Base-by-base conservation (phyloP, 23 tunicate genomes). In the Halocynthia aurantium region DNA sequence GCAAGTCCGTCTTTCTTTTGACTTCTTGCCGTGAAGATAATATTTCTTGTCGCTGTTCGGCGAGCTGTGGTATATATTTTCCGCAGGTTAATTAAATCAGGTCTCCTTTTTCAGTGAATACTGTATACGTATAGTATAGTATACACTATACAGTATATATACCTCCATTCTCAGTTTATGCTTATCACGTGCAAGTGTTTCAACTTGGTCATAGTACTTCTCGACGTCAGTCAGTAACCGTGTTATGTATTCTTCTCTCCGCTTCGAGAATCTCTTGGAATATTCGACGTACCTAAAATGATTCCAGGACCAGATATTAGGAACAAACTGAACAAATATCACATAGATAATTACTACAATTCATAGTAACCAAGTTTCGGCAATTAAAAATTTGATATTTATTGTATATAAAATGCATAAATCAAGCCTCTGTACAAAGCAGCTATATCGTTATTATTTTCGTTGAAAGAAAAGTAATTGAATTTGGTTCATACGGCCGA, bases 141-240 rank as follows among this genome's bases (percentile, higher is more conserved):
- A 57, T 57, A 57, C 12, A 58, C 15, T 58, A n/a, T 13, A 58
- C n/a, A 58, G 63, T 74, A 63, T 17, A 51, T 19, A 71, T 49
- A 89, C 96, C 68, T 84, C 96, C 76, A 69, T 80, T 55, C 73
- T 84, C 10, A 89, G 18, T 11, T 83, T 73, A 8, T 84, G 62
- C 67, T 84, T 80, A 15, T 89, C 96, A 0, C 54, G 50, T 61
- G 71, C 52, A 0, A 89, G 82, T 73, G 53, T 76, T 49, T 73
- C 65, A 51, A 72, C 87, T 73, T 84, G 77, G n/a, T 62, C 56
- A 56, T 81, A 64, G 8, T 85, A 84, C 70, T 75, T 84, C 53
- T 69, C 82, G 50, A 84, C 89, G 61, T 89, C 96, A 20, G 54
- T 62, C 8, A 89, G 66, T 10, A 89, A 56, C 8, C 67, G 54